Conservation (phyloP, 2,797 vertebrate genomes). For the Acanthurus lineatus region DNA sequence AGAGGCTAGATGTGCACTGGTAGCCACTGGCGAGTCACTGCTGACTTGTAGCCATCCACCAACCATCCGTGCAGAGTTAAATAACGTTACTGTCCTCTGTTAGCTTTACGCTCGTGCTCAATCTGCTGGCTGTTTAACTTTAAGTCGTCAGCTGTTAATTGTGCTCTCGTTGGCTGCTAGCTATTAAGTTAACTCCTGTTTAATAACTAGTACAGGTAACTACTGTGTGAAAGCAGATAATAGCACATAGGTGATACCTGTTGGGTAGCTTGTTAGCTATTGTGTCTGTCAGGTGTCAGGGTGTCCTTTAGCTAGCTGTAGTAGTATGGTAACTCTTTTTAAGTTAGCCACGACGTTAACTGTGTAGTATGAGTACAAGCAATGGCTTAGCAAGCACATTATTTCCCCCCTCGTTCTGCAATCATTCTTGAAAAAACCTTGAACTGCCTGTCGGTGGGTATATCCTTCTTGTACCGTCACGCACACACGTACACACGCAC, state of each 20-base stretch:
- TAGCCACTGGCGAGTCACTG: neutral
- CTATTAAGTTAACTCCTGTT: neutral
- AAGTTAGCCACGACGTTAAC: constrained; percentile 49
- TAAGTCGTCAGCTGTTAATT: constrained; percentile 11
- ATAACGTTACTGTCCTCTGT: constrained; percentile 15
- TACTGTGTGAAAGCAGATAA: neutral
- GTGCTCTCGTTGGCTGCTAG: constrained; percentile 26
- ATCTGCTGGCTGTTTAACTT: constrained; percentile 24
- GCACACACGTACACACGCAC: constrained; percentile 19
- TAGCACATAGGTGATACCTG: constrained; percentile 16
- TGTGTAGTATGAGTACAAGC: neutral
- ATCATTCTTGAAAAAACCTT: neutral
- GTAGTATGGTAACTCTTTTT: constrained; percentile 12
- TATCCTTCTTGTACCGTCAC: constrained; percentile 22
- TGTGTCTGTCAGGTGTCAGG: constrained; percentile 39
- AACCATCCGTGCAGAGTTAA: neutral
- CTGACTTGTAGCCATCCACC: constrained; percentile 1
- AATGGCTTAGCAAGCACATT: constrained; percentile 2
- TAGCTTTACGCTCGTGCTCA: constrained; percentile 29
- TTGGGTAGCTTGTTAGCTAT: constrained; percentile 13
- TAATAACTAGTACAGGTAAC: neutral
- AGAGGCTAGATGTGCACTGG: neutral
- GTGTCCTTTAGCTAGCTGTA: constrained; percentile 57
- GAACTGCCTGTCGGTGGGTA: neutral
- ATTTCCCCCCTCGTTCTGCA: neutral